Conservation (phyloP, 2,888 invertebrate genomes). For the Agrotis clavis region DNA sequence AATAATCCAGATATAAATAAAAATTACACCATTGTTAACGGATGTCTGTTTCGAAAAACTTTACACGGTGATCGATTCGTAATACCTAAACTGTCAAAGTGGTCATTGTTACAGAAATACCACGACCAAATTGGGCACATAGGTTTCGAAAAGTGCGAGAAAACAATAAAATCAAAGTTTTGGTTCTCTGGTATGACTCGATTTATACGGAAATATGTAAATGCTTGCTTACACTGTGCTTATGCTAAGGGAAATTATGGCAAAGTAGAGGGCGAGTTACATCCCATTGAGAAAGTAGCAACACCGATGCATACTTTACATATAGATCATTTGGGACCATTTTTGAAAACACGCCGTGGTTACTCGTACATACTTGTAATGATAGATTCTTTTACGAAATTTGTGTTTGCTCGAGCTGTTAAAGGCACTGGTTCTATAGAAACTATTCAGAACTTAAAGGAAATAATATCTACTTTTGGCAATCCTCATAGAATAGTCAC, state of each 20-base stretch:
- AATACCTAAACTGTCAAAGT: too few relatives aligned
- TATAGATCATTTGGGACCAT: background rate
- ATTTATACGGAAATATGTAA: too few relatives aligned
- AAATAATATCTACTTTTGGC: constrained; percentile 10
- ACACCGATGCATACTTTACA: constrained; percentile 4
- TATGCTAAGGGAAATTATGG: background rate
- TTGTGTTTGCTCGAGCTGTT: background rate
- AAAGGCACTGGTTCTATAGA: constrained; percentile 6
- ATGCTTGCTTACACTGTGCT: too few relatives aligned
- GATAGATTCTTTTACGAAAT: background rate
- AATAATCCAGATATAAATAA: too few relatives aligned
- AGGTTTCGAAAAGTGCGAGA: too few relatives aligned
- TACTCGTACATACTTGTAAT: background rate
- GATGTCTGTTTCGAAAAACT: background rate
- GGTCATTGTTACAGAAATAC: too few relatives aligned
- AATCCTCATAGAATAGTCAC: background rate
- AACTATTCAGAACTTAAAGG: constrained; percentile 5
- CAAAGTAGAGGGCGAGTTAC: constrained; percentile 1
- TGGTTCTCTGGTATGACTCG: too few relatives aligned
- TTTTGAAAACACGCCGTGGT: constrained; percentile 7
- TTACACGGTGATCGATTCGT: background rate
- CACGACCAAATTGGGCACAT: too few relatives aligned
- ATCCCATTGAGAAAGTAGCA: background rate
- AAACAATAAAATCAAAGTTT: too few relatives aligned
- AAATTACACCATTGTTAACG: too few relatives aligned